phyloP scores from a whole-genome alignment of 2,888 invertebrate genomes.

The Branchipolynoe longqiensis region DNA sequence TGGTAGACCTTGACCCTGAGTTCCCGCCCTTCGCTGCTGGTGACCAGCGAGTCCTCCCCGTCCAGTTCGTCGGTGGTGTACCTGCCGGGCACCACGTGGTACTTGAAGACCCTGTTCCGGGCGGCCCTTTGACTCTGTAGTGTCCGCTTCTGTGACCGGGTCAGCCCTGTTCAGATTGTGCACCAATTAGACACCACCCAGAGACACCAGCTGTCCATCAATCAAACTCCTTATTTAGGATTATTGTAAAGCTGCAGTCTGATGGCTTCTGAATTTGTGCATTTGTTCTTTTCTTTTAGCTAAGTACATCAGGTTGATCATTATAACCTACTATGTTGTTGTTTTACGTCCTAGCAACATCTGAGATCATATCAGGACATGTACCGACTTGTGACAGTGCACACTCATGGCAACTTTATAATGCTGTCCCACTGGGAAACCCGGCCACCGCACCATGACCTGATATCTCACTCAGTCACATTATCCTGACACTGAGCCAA shows the following conservation, averaged over 20 bases:
- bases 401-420: too few species aligned
- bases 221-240: neutral
- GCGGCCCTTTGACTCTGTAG: slow-evolving; percentile 69
- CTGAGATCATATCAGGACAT: too few species aligned
- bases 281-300: neutral
- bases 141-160: slow-evolving; percentile 39
- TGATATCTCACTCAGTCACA: too few species aligned
- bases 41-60: slow-evolving; percentile 80
- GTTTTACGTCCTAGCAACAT: too few species aligned
- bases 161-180: slow-evolving; percentile 59
- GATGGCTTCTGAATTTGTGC: neutral
- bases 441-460: too few species aligned
- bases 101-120: slow-evolving; percentile 80
- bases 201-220: neutral
- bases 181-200: too few species aligned
- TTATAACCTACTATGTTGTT: too few species aligned
- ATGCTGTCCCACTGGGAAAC: too few species aligned
- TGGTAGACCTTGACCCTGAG: slow-evolving; percentile 83
- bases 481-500: too few species aligned
- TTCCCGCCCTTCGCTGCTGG: slow-evolving; percentile 80
- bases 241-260: neutral
- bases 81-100: slow-evolving; percentile 82
- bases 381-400: too few species aligned
- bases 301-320: too few species aligned
- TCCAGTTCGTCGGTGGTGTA: slow-evolving; percentile 81